These are phyloP conservation scores for Cynopterus brachyotis DNA, from an alignment of 2,113 vertebrate species.

Conservation along the genomic window DNA sequence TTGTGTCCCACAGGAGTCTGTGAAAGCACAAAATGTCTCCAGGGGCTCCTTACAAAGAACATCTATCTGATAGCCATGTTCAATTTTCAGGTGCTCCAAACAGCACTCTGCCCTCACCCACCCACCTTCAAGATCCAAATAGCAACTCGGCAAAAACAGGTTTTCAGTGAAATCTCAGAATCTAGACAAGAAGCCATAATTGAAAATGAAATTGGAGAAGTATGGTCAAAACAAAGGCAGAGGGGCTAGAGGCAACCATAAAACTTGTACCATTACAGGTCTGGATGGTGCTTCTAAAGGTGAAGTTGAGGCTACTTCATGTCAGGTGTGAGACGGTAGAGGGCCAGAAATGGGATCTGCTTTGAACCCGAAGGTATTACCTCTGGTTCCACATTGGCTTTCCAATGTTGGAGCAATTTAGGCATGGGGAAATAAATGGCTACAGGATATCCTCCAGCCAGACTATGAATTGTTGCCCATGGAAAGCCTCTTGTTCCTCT, in stretches of 20 bases:
- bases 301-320: not conserved
- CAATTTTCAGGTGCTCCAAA: conserved; percentile 9
- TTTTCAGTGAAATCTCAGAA: not conserved
- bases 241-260: not conserved
- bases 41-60: not conserved
- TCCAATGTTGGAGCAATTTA: not conserved
- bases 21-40: not conserved
- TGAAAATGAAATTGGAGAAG: not conserved
- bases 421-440: not conserved
- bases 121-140: not conserved
- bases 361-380: not conserved
- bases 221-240: not conserved
- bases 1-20: not conserved
- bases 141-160: not conserved
- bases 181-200: not conserved
- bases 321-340: not conserved
- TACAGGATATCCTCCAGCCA: not conserved
- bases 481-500: not conserved
- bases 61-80: not conserved
- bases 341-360: not conserved
- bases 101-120: not conserved
- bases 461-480: not conserved
- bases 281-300: not conserved
- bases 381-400: not conserved
- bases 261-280: not conserved